These are phyloP conservation scores for Hemitrygon akajei DNA, from an alignment of 2,797 vertebrate genomes.

Conservation along the genomic window DNA sequence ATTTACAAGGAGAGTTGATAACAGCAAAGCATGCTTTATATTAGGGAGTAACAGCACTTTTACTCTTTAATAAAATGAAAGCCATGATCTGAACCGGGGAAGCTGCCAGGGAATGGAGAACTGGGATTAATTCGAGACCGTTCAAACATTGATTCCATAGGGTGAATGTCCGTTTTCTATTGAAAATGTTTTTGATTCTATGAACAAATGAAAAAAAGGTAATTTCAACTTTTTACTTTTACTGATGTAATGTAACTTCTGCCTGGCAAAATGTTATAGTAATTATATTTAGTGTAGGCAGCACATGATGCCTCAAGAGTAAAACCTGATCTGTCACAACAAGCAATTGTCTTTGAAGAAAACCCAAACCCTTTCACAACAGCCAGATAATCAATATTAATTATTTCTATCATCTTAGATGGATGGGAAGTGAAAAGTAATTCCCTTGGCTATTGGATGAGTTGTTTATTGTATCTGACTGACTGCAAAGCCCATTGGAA, in stretches of 20 bases:
- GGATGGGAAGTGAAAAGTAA: slow-evolving; percentile 25
- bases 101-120: neutral
- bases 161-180: too few species aligned
- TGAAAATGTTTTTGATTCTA: neutral
- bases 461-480: slow-evolving; percentile 4
- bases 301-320: neutral
- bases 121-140: neutral
- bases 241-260: neutral
- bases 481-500: neutral
- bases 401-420: neutral
- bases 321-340: slow-evolving; percentile 7
- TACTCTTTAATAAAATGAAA: neutral
- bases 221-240: neutral
- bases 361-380: neutral
- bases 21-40: neutral
- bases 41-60: neutral
- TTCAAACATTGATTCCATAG: neutral
- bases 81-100: neutral
- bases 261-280: neutral
- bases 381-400: slow-evolving; percentile 20
- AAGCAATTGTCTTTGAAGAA: neutral
- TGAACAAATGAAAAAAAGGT: neutral
- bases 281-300: neutral
- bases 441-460: neutral
- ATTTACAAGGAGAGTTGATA: neutral